These are phyloP conservation scores for Hippotragus niger DNA, from an alignment of 2,113 vertebrate genomes.

Conservation along the genomic window DNA sequence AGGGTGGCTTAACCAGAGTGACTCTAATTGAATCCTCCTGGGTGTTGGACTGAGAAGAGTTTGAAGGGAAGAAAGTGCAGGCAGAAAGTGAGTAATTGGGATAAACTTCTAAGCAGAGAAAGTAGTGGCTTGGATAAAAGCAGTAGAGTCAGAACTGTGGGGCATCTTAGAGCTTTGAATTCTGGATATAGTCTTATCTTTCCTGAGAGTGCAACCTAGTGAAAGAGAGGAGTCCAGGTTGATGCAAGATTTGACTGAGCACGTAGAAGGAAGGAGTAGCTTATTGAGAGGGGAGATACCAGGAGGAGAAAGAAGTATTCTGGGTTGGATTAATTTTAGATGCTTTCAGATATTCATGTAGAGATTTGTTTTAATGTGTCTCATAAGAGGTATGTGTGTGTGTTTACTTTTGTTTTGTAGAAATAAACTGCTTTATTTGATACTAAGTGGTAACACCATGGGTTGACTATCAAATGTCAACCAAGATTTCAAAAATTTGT, in stretches of 20 bases:
- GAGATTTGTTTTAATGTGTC: neutral
- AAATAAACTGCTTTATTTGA: neutral
- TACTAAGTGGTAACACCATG: neutral
- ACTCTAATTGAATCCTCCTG: neutral
- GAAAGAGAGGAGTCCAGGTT: neutral
- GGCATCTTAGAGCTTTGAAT: neutral
- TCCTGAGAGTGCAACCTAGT: neutral
- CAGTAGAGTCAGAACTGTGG: too few species aligned
- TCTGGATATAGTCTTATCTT: neutral
- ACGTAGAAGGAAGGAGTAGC: neutral
- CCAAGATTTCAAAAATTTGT: neutral
- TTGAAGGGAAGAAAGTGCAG: neutral
- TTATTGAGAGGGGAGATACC: neutral
- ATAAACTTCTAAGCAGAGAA: neutral
- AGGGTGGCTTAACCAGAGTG: neutral
- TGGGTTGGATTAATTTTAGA: neutral
- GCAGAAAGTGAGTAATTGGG: neutral
- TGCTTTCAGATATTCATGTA: neutral
- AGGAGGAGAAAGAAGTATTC: neutral
- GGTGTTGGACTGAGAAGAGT: neutral
- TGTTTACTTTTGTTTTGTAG: neutral
- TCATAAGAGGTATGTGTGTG: neutral
- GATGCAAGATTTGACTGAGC: neutral
- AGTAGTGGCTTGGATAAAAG: neutral
- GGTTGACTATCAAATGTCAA: neutral